Base-by-base conservation (phyloP, 2,888 invertebrate species). In the Minunthozetes semirufus region DNA sequence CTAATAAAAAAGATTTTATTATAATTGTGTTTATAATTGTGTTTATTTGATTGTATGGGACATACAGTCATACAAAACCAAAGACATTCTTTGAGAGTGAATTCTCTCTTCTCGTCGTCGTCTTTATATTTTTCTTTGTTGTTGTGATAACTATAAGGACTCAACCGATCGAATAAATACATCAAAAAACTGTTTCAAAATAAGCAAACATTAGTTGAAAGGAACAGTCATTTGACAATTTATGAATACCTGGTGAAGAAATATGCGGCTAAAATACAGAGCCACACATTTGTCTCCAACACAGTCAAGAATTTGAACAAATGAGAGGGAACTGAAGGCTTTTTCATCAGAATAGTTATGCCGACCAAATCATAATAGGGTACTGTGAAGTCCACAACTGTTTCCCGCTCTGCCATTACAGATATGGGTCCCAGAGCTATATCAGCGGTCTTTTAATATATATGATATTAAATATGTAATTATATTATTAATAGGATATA, bases 291-390 rank as follows among this genome's bases (percentile, higher is more conserved):
- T 80, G 91, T 91, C 83, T 98, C 97, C 80, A 98, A 84, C 29
- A 97, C 97, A 1, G 94, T 95, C 79, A 98, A 87, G 83, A 98
- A 98, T 85, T 96, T 96, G 83, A 97, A 97, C 38, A 98, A 86
- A 0, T 95, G 94, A 8, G 96, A 94, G 33, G 92, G 90, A 0
- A 92, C 89, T 80, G 89, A 89, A 0, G 94, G 92, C 79, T 93
- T 88, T 82, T 90, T 90, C 94, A 97, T 96, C 82, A 98, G 87
- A 78, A 99, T 97, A 0, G 95, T 94, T 73, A 96, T 93, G 0
- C 98, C 98, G 0, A 98, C 97, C 78, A 97, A 86, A 85, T 99
- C 98, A 83, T 98, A 98, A 83, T 94, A 98, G 0, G 98, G 97
- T 0, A 98, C 94, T 0, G 98, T 98, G 82, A 97, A 98, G 84